These are phyloP conservation scores for Sinhomidia bicolor DNA, from an alignment of 2,888 invertebrate species.

Conservation along the genomic window DNA sequence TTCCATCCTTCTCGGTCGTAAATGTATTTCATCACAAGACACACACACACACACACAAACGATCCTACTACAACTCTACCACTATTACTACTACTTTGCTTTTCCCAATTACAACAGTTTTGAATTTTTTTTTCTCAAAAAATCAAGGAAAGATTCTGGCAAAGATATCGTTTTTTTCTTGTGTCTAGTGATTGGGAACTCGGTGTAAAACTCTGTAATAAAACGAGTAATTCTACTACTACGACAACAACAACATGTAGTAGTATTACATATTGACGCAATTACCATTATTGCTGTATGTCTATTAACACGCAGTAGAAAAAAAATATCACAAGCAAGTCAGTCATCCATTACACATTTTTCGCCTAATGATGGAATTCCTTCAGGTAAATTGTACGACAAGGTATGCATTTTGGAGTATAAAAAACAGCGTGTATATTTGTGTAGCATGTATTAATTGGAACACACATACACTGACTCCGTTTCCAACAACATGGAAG, in stretches of 20 bases:
- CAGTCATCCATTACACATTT: conserved; percentile 57
- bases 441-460: no score
- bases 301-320: conserved; percentile 48
- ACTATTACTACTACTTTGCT: background rate
- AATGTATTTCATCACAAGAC: conserved; percentile 33
- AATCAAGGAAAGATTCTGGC: conserved; percentile 48
- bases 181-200: background rate
- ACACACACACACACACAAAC: no score
- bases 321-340: no score
- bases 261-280: background rate
- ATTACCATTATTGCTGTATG: conserved; percentile 36
- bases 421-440: no score
- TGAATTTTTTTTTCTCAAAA: background rate
- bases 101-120: background rate
- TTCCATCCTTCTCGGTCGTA: background rate
- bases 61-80: background rate
- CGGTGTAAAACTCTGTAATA: background rate
- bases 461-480: no score
- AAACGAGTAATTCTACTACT: background rate
- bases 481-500: no score
- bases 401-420: background rate
- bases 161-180: conserved; percentile 20
- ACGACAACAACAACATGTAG: background rate
- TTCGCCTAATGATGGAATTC: background rate
- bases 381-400: background rate